phyloP scores from a whole-genome alignment of 2,888 invertebrate species.

The Caradrina kadenii region DNA sequence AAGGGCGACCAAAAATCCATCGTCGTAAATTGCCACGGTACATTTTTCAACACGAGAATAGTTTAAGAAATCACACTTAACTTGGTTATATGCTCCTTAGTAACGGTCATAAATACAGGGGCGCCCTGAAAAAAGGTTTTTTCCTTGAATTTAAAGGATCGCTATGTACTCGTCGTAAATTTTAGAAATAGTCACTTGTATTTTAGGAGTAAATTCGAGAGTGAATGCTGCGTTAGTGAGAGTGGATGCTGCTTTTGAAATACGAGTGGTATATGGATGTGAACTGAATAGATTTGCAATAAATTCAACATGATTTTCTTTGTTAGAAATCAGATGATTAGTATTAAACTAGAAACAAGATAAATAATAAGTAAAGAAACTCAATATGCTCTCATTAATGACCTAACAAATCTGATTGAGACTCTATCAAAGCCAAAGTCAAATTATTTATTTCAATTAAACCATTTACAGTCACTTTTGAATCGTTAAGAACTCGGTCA shows the following conservation, averaged over 20 bases:
- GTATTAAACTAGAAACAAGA: neutral
- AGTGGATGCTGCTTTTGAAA: constrained; percentile 27
- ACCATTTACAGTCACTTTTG: no score
- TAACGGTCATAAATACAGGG: constrained; percentile 65
- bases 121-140: constrained; percentile 74
- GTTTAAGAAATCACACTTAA: constrained; percentile 73
- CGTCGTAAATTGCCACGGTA: constrained; percentile 57
- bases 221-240: constrained; percentile 38
- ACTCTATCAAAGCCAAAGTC: no score
- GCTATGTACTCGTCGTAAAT: constrained; percentile 77
- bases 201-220: constrained; percentile 62
- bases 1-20: constrained; percentile 48
- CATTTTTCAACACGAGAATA: constrained; percentile 60
- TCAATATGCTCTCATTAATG: neutral
- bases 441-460: no score
- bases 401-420: neutral
- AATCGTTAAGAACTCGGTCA: no score
- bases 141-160: constrained; percentile 77
- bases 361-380: neutral
- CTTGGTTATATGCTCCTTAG: constrained; percentile 71
- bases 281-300: neutral
- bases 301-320: neutral
- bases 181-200: constrained; percentile 66
- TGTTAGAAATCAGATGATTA: neutral
- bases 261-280: neutral